Percentiles rank a stretch among this genome's conserved stretches.
phyloP scores from a whole-genome alignment of 2,888 invertebrate genomes.

The Tetragonula carbonaria region DNA sequence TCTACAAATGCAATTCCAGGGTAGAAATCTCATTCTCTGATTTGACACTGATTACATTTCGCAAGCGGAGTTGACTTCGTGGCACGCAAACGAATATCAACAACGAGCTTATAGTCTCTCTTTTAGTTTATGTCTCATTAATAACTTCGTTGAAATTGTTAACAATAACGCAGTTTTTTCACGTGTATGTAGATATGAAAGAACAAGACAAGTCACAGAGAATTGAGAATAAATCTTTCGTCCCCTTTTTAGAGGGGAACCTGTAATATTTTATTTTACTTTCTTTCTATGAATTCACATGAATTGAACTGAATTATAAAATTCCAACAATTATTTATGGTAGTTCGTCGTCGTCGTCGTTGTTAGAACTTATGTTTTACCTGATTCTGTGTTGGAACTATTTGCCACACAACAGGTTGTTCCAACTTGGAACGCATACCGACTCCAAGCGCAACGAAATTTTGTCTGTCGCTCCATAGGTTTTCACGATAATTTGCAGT shows the following conservation, averaged over 20 bases:
- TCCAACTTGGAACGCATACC: slow-evolving; percentile 69
- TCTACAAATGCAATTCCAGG: neutral
- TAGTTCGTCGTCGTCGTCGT: neutral
- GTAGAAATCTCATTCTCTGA: neutral
- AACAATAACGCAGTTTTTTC: slow-evolving; percentile 18
- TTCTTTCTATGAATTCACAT: neutral
- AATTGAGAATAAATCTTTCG: neutral
- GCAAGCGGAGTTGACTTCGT: slow-evolving; percentile 26
- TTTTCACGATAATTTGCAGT: slow-evolving; percentile 55
- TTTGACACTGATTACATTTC: slow-evolving; percentile 14
- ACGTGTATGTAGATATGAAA: neutral
- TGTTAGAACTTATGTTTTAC: slow-evolving; percentile 53
- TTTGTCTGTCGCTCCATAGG: slow-evolving; percentile 67
- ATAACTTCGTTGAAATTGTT: slow-evolving; percentile 30
- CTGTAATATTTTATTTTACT: neutral
- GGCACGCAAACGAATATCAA: slow-evolving; percentile 46
- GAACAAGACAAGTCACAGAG: neutral
- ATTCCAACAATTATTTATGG: neutral
- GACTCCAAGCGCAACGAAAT: slow-evolving; percentile 73
- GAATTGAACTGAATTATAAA: neutral
- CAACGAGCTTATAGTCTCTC: neutral
- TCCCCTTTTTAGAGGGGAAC: neutral
- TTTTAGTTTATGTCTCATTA: slow-evolving; percentile 29
- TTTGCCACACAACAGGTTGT: slow-evolving; percentile 75
- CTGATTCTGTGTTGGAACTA: slow-evolving; percentile 68